These are phyloP conservation scores for Dryococelus australis DNA, from an alignment of 2,888 invertebrate genomes.

Conservation along the genomic window DNA sequence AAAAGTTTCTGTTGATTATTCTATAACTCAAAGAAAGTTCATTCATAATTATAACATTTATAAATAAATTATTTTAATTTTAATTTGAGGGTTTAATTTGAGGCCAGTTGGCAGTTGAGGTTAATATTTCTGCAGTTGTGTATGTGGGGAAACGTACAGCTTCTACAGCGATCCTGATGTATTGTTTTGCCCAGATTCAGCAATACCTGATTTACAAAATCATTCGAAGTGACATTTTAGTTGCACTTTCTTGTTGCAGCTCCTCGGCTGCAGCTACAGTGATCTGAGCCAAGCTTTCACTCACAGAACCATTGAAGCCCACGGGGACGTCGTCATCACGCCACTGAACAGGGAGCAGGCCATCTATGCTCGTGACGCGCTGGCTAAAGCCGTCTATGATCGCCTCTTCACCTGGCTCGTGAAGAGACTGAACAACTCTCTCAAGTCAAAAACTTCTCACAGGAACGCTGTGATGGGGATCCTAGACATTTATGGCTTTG, in stretches of 20 bases:
- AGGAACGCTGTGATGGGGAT: constrained; percentile 83
- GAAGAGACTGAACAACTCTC: constrained; percentile 76
- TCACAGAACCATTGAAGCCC: constrained; percentile 86
- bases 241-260: constrained; percentile 59
- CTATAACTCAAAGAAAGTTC: no score
- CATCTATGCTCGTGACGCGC: constrained; percentile 86
- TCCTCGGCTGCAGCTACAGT: constrained; percentile 74
- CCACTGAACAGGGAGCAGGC: constrained; percentile 83
- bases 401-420: constrained; percentile 92
- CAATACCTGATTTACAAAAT: no score
- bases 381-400: constrained; percentile 91
- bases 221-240: no score
- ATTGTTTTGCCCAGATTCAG: no score
- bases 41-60: no score
- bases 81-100: no score
- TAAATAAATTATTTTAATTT: no score
- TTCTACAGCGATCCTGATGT: no score
- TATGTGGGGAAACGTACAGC: no score
- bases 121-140: no score
- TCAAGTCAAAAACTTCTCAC: constrained; percentile 66
- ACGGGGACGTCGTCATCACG: constrained; percentile 81
- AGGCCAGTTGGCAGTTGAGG: no score
- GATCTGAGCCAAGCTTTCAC: constrained; percentile 77
- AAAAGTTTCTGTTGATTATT: no score
- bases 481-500: constrained; percentile 93